A percentile compares a stretch with the other conserved stretches of the same genome.
Conservation (phyloP, 2,113 vertebrate genomes). For the Hassar affinis region DNA sequence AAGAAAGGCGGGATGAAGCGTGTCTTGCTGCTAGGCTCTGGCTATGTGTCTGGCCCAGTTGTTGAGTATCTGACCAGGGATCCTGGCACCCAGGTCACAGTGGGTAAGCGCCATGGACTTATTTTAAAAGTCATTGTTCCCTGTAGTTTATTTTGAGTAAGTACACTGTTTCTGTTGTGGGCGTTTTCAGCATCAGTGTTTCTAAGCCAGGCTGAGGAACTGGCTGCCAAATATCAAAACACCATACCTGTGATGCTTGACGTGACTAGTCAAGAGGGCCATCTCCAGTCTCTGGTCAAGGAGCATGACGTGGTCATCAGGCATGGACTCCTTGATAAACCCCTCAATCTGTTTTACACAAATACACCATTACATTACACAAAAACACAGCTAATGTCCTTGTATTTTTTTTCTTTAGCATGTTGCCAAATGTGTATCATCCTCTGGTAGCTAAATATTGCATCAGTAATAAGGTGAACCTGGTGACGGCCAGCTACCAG, state of each 20-base stretch:
- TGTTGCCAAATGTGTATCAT: conserved; percentile 86
- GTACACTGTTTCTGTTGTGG: background rate
- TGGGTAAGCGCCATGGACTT: conserved; percentile 75
- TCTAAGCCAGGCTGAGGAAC: conserved; percentile 81
- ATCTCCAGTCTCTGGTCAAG: conserved; percentile 81
- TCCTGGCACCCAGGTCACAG: conserved; percentile 78
- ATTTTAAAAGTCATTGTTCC: background rate
- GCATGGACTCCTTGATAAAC: conserved; percentile 60
- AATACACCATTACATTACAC: background rate
- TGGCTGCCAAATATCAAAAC: conserved; percentile 77
- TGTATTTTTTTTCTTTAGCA: conserved; percentile 65
- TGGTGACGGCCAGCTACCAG: conserved; percentile 93
- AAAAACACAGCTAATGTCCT: background rate
- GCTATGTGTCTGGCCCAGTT: conserved; percentile 90
- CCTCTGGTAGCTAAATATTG: conserved; percentile 88
- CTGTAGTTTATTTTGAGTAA: background rate
- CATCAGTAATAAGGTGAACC: conserved; percentile 85
- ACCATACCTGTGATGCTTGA: conserved; percentile 81
- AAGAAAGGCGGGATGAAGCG: conserved; percentile 81
- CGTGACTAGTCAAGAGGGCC: conserved; percentile 76
- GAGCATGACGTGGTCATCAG: conserved; percentile 91
- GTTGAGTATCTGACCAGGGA: conserved; percentile 90
- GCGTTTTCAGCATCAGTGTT: conserved; percentile 76
- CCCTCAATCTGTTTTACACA: background rate
- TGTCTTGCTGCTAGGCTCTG: conserved; percentile 88